phyloP scores from a whole-genome alignment of 2,888 invertebrate species.

The Colostygia pectinataria region DNA sequence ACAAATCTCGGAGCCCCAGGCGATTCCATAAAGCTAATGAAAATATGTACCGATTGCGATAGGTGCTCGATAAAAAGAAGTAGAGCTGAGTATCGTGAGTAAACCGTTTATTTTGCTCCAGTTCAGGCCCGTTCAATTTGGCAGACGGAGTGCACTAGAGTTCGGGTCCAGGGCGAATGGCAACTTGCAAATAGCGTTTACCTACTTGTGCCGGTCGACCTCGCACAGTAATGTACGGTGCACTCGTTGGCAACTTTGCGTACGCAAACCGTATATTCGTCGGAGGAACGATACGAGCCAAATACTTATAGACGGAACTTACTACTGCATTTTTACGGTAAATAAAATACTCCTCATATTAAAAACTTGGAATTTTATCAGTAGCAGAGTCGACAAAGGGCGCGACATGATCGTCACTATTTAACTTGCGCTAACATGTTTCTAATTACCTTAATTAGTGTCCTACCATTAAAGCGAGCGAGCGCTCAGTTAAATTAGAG shows the following conservation, averaged over 20 bases:
- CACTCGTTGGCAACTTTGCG: conserved; percentile 51
- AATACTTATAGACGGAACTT: conserved; percentile 29
- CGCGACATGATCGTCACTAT: conserved; percentile 43
- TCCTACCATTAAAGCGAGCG: conserved; percentile 66
- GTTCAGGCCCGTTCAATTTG: conserved; percentile 70
- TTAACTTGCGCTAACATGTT: conserved; percentile 60
- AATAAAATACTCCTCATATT: conserved; percentile 10
- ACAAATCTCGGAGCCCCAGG: conserved; percentile 42
- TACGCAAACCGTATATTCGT: conserved; percentile 40
- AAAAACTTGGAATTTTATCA: too few relatives aligned
- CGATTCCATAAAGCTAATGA: conserved; percentile 38
- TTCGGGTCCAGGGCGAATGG: conserved; percentile 54
- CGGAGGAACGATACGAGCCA: conserved; percentile 37
- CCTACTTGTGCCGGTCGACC: conserved; percentile 54
- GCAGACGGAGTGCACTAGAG: conserved; percentile 60
- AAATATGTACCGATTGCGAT: conserved; percentile 42
- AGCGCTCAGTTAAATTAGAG: conserved; percentile 70
- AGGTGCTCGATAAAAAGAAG: conserved; percentile 39
- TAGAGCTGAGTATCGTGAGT: conserved; percentile 53
- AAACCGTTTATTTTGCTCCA: conserved; percentile 61
- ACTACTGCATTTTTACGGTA: conserved; percentile 11
- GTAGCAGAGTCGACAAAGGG: conserved; percentile 19
- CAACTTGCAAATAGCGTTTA: conserved; percentile 74
- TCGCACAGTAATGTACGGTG: conserved; percentile 54
- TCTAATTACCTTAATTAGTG: conserved; percentile 76